Conservation (phyloP, 2,797 vertebrate species). For the Onychomys torridus region DNA sequence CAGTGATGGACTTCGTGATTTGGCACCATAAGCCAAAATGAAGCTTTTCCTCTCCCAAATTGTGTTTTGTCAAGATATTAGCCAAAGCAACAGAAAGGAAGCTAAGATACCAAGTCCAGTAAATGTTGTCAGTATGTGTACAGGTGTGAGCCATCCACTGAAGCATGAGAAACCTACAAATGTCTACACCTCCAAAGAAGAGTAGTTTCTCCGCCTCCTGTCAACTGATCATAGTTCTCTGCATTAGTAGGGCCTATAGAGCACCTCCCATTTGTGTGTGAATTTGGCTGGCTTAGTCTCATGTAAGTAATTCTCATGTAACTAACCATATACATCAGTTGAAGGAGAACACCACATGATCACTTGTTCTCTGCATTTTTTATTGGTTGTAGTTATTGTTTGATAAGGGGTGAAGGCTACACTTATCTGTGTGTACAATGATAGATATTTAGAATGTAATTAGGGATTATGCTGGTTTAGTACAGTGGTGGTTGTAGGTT, state of each 20-base stretch:
- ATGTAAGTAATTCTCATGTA: too few species aligned
- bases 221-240: not conserved
- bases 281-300: too few species aligned
- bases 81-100: not conserved
- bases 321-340: not conserved
- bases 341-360: not conserved
- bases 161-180: not conserved
- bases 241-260: too few species aligned
- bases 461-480: not conserved
- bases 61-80: not conserved
- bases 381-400: not conserved
- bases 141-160: not conserved
- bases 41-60: not conserved
- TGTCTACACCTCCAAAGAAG: not conserved
- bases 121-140: not conserved
- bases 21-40: not conserved
- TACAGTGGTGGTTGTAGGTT: not conserved
- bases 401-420: not conserved
- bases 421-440: not conserved
- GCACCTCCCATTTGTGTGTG: too few species aligned
- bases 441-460: not conserved
- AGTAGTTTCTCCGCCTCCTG: too few species aligned
- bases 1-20: not conserved
- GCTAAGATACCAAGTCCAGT: not conserved
- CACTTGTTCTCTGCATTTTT: not conserved